Conservation (phyloP, 2,888 invertebrate species). For the Operophtera brumata region DNA sequence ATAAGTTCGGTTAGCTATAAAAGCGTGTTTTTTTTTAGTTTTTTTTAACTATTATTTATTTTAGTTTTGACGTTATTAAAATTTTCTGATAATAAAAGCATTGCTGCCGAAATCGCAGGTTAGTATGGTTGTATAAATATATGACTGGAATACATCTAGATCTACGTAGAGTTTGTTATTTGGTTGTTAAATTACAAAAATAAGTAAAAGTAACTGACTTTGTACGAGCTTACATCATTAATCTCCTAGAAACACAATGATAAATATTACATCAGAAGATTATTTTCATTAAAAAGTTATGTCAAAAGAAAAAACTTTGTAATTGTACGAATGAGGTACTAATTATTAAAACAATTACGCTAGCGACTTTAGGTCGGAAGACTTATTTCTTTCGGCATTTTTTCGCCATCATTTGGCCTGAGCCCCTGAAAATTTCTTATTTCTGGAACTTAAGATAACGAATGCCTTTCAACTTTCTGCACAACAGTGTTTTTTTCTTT, state of each 20-base stretch:
- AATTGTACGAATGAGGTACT: conserved; percentile 67
- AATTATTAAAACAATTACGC: conserved; percentile 73
- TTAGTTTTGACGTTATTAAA: neutral
- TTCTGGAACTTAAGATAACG: conserved; percentile 69
- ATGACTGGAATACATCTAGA: neutral
- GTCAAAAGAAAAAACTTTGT: conserved; percentile 47
- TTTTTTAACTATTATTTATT: no score
- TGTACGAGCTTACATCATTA: conserved; percentile 1
- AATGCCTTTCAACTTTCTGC: conserved; percentile 57
- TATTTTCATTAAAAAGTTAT: conserved; percentile 55
- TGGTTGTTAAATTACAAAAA: neutral
- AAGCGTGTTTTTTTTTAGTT: no score
- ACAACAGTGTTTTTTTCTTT: conserved; percentile 50
- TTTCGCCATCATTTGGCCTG: conserved; percentile 54
- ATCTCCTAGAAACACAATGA: neutral
- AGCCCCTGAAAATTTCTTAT: conserved; percentile 60
- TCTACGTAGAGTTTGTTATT: neutral
- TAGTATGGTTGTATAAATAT: neutral
- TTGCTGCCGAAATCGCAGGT: neutral
- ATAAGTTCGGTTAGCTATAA: no score
- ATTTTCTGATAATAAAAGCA: neutral
- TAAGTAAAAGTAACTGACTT: neutral
- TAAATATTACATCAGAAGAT: conserved; percentile 26
- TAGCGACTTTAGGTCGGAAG: conserved; percentile 44
- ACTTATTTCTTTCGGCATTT: conserved; percentile 46